These are phyloP conservation scores for Clinocottus analis DNA, from an alignment of 2,113 vertebrate species.

Conservation along the genomic window DNA sequence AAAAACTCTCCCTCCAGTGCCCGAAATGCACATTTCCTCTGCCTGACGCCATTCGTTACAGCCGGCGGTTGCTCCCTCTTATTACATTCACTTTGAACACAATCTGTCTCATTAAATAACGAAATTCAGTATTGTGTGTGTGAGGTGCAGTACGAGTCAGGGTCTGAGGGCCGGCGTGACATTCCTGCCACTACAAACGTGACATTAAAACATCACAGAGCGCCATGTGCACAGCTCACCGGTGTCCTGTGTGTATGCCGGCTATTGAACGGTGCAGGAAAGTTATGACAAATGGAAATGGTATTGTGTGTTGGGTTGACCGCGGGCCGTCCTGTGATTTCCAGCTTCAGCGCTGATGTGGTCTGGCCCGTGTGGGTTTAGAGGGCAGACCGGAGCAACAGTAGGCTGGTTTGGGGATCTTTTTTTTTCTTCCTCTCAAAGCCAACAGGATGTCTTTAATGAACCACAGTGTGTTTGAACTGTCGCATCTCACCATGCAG, in stretches of 20 bases:
- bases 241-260: conserved; percentile 13
- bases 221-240: conserved; percentile 47
- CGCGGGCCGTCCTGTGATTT: conserved; percentile 68
- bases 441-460: conserved; percentile 79
- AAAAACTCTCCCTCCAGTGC: conserved; percentile 48
- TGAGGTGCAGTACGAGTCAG: conserved; percentile 40
- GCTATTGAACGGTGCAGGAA: conserved; percentile 47
- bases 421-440: conserved; percentile 20
- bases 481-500: conserved; percentile 65
- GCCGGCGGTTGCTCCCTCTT: conserved; percentile 54
- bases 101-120: conserved; percentile 63
- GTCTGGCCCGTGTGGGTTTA: conserved; percentile 71
- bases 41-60: conserved; percentile 60
- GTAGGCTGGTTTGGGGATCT: conserved; percentile 55
- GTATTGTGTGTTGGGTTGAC: conserved; percentile 65
- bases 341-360: conserved; percentile 68
- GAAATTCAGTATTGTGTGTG: conserved; percentile 50
- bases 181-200: conserved; percentile 58
- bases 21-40: conserved; percentile 44
- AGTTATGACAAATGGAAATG: conserved; percentile 71
- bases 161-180: conserved; percentile 42
- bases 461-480: conserved; percentile 76
- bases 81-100: conserved; percentile 62
- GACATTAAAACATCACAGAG: conserved; percentile 71
- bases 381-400: conserved; percentile 64